Base-by-base conservation (phyloP, 92 coral and sea anemone species). In the Metridium senile region DNA sequence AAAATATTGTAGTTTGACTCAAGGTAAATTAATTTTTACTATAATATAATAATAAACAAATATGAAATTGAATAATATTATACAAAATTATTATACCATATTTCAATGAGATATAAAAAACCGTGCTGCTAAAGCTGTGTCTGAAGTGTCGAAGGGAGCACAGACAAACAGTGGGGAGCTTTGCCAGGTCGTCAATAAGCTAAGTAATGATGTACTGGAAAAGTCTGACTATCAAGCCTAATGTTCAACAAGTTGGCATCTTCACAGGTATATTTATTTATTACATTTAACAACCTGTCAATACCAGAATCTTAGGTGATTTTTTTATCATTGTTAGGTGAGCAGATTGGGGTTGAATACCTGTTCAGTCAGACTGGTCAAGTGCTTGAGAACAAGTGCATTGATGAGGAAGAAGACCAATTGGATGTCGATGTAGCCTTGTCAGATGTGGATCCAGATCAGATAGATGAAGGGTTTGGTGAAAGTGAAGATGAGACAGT, bases 311-410 rank as follows among this genome's bases (percentile, higher is more conserved):
- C 21, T 23, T 21, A 2, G 26, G 9, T 3, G 17, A 23, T 3
- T 11, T 11, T 20, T 34, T 33, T 35, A 6, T 1, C 20, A 57
- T 8, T 75, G 33, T 57, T 17, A 80, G 85, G 93, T 20, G 86
- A 89, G 56, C 79, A 58, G 26, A 82, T 85, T 43, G 90, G 85
- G 26, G 77, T 85, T 16, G 85, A 85, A 32, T 86, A 89, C 33
- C 47, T 82, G 20, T 81, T 62, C 58, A 27, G 52, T 19, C 82
- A 81, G 29, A 85, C 93, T 76, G 89, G 83, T 1, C 9, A 81
- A 64, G 58, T 26, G 0, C 86, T 67, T 27, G 18, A 58, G 16
- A 70, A 58, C 3, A 31, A 57, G 32, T 39, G 19, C 52, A 23
- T n/a, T 0, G 82, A 66, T 16, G 79, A 79, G 0, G 65, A 80